phyloP scores from a whole-genome alignment of 2,888 invertebrate species.

The Crocallis elinguaria region DNA sequence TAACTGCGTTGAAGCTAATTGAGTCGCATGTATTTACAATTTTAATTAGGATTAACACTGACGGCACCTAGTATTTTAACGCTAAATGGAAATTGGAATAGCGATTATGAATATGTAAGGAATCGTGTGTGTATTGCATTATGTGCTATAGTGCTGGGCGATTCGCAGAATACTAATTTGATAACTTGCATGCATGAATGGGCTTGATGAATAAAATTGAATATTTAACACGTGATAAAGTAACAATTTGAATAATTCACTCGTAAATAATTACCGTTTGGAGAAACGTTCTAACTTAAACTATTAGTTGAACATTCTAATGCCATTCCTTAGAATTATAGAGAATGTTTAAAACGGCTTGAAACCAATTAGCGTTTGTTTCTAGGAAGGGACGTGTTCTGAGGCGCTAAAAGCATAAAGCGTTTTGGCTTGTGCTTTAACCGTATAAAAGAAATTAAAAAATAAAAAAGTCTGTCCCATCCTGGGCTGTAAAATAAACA shows the following conservation, averaged over 20 bases:
- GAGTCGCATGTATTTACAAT: slow-evolving; percentile 52
- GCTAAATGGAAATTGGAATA: slow-evolving; percentile 37
- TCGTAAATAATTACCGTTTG: slow-evolving; percentile 39
- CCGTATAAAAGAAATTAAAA: slow-evolving; percentile 64
- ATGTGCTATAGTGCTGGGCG: slow-evolving; percentile 15
- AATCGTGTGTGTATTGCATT: slow-evolving; percentile 21
- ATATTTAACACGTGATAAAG: slow-evolving; percentile 44
- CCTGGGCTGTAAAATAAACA: slow-evolving; percentile 83
- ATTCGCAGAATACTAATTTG: slow-evolving; percentile 37
- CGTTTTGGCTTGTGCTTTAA: slow-evolving; percentile 41
- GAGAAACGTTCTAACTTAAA: slow-evolving; percentile 26
- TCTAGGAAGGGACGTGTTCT: slow-evolving; percentile 49
- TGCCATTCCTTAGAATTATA: slow-evolving; percentile 18
- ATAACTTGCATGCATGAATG: slow-evolving; percentile 37
- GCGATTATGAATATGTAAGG: slow-evolving; percentile 43
- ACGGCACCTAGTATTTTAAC: slow-evolving; percentile 35
- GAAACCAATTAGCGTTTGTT: slow-evolving; percentile 51
- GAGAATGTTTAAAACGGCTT: slow-evolving; percentile 27
- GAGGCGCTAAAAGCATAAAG: slow-evolving; percentile 72
- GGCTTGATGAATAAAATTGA: slow-evolving; percentile 43
- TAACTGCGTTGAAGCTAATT: slow-evolving; percentile 49
- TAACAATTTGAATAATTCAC: slow-evolving; percentile 37
- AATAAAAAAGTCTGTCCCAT: slow-evolving; percentile 73
- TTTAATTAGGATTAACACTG: slow-evolving; percentile 36
- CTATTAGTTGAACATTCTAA: slow-evolving; percentile 33